These are phyloP conservation scores for Cygnus olor DNA, from an alignment of 2,797 vertebrate genomes.

Conservation along the genomic window DNA sequence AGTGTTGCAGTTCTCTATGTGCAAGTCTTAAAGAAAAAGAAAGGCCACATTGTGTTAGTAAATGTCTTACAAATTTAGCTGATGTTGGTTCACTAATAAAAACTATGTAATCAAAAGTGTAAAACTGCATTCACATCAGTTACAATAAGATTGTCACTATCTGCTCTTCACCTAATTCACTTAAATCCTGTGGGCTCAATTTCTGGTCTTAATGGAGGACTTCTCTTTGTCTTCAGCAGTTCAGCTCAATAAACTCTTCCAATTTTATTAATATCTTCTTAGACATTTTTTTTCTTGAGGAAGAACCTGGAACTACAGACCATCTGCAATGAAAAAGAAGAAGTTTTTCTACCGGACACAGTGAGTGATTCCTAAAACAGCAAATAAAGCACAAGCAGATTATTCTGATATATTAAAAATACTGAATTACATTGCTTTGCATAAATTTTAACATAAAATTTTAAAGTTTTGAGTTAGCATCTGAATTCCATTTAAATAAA, in stretches of 20 bases:
- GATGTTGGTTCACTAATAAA: slow-evolving; percentile 30
- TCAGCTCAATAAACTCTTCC: slow-evolving; percentile 8
- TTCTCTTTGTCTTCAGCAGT: neutral
- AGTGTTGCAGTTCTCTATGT: neutral
- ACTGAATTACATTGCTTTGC: neutral
- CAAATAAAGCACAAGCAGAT: neutral
- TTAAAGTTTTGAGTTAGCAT: neutral
- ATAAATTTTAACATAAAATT: neutral
- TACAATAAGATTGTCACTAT: slow-evolving; percentile 35
- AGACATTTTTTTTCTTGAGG: neutral
- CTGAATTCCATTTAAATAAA: neutral
- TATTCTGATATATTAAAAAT: neutral
- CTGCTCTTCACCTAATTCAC: neutral
- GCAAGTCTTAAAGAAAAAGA: neutral
- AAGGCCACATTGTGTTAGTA: neutral
- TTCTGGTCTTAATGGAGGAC: neutral
- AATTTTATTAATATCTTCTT: neutral
- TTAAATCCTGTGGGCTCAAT: neutral
- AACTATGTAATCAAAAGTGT: neutral
- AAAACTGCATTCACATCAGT: neutral
- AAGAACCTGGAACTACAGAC: neutral
- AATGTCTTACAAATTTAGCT: neutral
- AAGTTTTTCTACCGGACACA: neutral
- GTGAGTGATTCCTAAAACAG: neutral
- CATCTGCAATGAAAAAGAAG: neutral